These are phyloP conservation scores for Mellilla xanthometata DNA, from an alignment of 2,888 invertebrate genomes.

Conservation along the genomic window DNA sequence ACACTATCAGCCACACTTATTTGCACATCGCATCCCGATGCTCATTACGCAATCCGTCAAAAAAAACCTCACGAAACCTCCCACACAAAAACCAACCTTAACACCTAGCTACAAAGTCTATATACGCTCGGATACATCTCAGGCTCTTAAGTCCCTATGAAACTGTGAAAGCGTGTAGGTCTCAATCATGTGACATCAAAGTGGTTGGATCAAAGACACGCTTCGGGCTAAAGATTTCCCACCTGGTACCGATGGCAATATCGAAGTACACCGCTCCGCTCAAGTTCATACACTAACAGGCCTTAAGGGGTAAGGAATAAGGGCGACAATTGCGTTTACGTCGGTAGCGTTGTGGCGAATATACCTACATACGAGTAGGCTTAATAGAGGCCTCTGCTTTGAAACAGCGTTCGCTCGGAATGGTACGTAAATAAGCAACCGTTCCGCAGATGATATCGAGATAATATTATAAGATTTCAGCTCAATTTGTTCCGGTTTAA, in stretches of 20 bases:
- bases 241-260: conserved; percentile 48
- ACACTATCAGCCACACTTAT: conserved; percentile 43
- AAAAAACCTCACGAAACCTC: conserved; percentile 29
- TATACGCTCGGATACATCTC: not conserved
- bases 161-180: conserved; percentile 26
- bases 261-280: conserved; percentile 33
- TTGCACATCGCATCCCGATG: conserved; percentile 51
- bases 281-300: conserved; percentile 9
- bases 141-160: conserved; percentile 14
- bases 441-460: conserved; percentile 22
- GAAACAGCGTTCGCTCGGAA: conserved; percentile 28
- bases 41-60: conserved; percentile 54
- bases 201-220: conserved; percentile 46
- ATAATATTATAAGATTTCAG: conserved; percentile 13
- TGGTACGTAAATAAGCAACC: conserved; percentile 33
- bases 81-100: conserved; percentile 15
- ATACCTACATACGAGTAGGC: no score
- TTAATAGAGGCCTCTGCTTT: conserved; percentile 33
- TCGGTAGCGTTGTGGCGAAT: conserved; percentile 3
- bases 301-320: conserved; percentile 15
- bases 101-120: not conserved
- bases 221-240: conserved; percentile 43
- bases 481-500: conserved; percentile 22
- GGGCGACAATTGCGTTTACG: not conserved
- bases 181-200: conserved; percentile 45